Conservation (phyloP, 2,888 invertebrate genomes). For the Malthinus flaveolus region DNA sequence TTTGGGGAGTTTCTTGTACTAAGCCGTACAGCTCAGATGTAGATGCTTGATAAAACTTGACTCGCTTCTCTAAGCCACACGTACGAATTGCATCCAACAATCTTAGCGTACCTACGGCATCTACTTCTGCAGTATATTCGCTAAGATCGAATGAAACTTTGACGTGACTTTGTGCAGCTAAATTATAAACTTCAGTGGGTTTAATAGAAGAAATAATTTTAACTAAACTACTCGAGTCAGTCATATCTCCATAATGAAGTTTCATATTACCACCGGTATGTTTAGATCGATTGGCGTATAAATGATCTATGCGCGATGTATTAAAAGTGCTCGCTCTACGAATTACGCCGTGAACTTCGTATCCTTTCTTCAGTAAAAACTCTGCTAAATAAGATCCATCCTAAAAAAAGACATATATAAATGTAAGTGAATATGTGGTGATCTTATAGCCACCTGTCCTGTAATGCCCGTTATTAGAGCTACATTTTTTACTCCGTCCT, state of each 20-base stretch:
- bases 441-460: slow-evolving; percentile 76
- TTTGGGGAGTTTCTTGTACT: slow-evolving; percentile 90
- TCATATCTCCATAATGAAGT: slow-evolving; percentile 98
- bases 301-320: slow-evolving; percentile 92
- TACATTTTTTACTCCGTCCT: slow-evolving; percentile 58
- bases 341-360: slow-evolving; percentile 95
- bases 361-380: slow-evolving; percentile 88
- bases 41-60: slow-evolving; percentile 93
- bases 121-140: slow-evolving; percentile 98
- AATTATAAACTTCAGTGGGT: slow-evolving; percentile 95
- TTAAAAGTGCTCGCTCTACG: slow-evolving; percentile 95
- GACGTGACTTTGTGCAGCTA: slow-evolving; percentile 98
- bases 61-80: slow-evolving; percentile 77
- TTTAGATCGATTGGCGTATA: slow-evolving; percentile 87
- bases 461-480: slow-evolving; percentile 97
- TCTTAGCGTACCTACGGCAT: slow-evolving; percentile 91
- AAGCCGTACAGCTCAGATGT: slow-evolving; percentile 95
- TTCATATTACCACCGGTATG: slow-evolving; percentile 90
- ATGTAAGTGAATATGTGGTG: not conserved
- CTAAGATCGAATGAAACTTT: slow-evolving; percentile 98
- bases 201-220: slow-evolving; percentile 76
- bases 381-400: slow-evolving; percentile 98
- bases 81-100: slow-evolving; percentile 90
- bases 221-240: slow-evolving; percentile 93
- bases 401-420: slow-evolving; percentile 58